Percentiles rank a stretch among this genome's conserved stretches.
phyloP scores from a whole-genome alignment of 2,113 vertebrate species.

The Cercocebus atys region DNA sequence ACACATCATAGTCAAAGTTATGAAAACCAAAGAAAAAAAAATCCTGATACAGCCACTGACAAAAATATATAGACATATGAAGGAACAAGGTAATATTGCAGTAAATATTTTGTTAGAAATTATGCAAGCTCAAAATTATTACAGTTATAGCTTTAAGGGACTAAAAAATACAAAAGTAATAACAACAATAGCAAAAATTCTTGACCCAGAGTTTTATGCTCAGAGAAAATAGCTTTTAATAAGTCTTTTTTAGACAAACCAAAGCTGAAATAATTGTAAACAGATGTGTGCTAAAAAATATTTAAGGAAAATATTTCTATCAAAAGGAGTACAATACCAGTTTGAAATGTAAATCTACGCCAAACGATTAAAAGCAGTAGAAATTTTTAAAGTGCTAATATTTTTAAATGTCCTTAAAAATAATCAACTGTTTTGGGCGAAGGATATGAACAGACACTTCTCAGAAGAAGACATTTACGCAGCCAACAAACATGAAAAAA shows the following conservation, averaged over 20 bases:
- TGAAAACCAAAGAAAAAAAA: background rate
- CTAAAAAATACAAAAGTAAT: background rate
- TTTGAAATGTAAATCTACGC: background rate
- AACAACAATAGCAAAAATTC: background rate
- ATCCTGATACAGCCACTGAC: background rate
- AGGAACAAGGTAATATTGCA: background rate
- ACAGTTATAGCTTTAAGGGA: background rate
- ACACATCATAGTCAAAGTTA: background rate
- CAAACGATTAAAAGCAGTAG: background rate
- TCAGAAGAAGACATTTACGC: too few species aligned
- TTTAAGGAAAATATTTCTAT: background rate
- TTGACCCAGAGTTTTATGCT: background rate
- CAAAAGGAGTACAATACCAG: background rate
- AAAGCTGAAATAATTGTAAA: background rate
- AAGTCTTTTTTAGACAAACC: background rate
- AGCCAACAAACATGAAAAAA: too few species aligned
- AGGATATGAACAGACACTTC: too few species aligned
- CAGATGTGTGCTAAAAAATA: background rate
- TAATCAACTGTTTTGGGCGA: background rate
- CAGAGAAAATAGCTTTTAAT: background rate
- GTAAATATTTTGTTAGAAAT: background rate
- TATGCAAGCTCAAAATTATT: background rate
- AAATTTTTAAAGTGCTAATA: background rate
- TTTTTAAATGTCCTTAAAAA: background rate
- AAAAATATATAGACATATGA: background rate